Conservation (phyloP, 1,140 invertebrate species). For the Drosophila orena region DNA sequence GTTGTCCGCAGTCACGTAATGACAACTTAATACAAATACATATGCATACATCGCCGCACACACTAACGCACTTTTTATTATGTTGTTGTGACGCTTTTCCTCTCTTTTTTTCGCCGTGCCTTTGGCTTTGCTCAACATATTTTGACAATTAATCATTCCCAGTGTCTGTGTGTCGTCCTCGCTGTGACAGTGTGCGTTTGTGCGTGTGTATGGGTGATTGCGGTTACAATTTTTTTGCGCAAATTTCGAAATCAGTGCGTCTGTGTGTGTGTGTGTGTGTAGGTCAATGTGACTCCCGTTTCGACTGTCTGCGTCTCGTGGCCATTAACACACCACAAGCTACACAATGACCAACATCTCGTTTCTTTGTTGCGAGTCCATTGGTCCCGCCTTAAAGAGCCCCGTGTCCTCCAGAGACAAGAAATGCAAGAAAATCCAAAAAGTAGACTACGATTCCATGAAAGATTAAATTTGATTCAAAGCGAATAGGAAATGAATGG, state of each 20-base stretch:
- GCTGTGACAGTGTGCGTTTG: conserved; percentile 4
- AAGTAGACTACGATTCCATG: conserved; percentile 48
- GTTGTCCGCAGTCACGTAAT: conserved; percentile 84
- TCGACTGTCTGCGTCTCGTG: conserved; percentile 42
- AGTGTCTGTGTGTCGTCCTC: conserved; percentile 29
- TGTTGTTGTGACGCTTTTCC: conserved; percentile 59
- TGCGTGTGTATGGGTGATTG: conserved; percentile 25
- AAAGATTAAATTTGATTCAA: neutral
- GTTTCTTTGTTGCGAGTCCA: conserved; percentile 45
- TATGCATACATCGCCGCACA: conserved; percentile 66
- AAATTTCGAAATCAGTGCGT: conserved; percentile 43
- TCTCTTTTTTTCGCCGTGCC: conserved; percentile 20
- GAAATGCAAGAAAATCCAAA: conserved; percentile 2
- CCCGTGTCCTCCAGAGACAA: conserved; percentile 4
- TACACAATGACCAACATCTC: conserved; percentile 50
- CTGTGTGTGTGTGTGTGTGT: conserved; percentile 71
- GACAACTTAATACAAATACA: conserved; percentile 84
- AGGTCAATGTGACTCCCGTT: conserved; percentile 71
- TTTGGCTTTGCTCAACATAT: conserved; percentile 72
- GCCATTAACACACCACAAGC: conserved; percentile 60
- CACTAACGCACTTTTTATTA: conserved; percentile 75
- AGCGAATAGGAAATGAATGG: neutral
- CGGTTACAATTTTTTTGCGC: conserved; percentile 42
- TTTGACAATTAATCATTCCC: conserved; percentile 82
- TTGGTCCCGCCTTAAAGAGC: conserved; percentile 39